Percentiles rank a stretch among this genome's conserved stretches.
phyloP scores from a whole-genome alignment of 2,797 vertebrate genomes.

The Distichodus sexfasciatus region DNA sequence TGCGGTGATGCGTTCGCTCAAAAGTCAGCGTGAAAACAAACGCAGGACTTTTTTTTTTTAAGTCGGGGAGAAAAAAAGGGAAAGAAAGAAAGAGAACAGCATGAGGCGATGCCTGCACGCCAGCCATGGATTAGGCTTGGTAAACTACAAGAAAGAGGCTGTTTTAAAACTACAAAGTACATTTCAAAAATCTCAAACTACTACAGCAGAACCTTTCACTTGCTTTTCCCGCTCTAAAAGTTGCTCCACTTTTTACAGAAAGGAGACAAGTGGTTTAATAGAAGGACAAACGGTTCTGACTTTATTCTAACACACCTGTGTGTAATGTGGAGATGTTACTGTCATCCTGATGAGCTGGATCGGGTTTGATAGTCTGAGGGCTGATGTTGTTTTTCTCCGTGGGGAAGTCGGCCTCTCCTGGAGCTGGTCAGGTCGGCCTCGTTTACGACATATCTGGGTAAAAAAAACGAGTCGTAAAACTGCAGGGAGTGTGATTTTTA shows the following conservation, averaged over 20 bases:
- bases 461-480: background rate
- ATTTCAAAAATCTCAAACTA: background rate
- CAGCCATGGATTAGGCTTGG: slow-evolving; percentile 7
- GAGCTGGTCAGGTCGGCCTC: background rate
- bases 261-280: too few relatives aligned
- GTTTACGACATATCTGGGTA: slow-evolving; percentile 14
- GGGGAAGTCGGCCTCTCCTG: background rate
- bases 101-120: slow-evolving; percentile 31
- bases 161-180: background rate
- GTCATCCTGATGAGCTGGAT: slow-evolving; percentile 15
- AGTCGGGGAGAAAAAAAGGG: slow-evolving; percentile 1
- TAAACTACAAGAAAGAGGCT: background rate
- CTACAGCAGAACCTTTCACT: too few relatives aligned
- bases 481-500: too few relatives aligned
- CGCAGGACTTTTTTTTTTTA: background rate
- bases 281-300: too few relatives aligned
- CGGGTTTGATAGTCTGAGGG: background rate
- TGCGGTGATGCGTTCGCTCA: slow-evolving; percentile 53
- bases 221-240: too few relatives aligned
- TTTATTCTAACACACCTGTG: slow-evolving; percentile 20
- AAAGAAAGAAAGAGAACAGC: slow-evolving; percentile 50
- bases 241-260: too few relatives aligned
- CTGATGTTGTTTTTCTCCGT: background rate
- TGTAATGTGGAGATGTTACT: slow-evolving; percentile 2
- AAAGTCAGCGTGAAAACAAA: slow-evolving; percentile 46